phyloP scores from a whole-genome alignment of 2,113 vertebrate species.

The Rhea pennata region DNA sequence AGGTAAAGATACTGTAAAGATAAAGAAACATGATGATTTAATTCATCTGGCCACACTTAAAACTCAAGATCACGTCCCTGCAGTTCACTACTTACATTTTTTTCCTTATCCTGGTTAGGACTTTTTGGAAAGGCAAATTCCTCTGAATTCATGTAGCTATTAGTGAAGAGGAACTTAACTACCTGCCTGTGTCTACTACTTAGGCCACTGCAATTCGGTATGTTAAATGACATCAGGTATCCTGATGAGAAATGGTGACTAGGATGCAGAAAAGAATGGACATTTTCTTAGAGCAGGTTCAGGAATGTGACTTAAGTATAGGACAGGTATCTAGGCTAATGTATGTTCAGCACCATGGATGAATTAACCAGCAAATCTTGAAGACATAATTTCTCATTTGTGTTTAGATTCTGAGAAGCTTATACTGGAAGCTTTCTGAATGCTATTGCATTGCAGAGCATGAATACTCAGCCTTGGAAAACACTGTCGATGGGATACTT shows the following conservation, averaged over 20 bases:
- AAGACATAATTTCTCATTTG: neutral
- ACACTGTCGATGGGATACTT: neutral
- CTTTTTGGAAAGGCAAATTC: neutral
- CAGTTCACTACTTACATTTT: neutral
- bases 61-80: neutral
- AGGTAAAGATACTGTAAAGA: neutral
- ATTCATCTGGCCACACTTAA: neutral
- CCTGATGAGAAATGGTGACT: neutral
- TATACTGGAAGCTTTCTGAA: neutral
- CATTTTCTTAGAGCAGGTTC: neutral
- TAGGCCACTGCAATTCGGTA: neutral
- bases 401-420: neutral
- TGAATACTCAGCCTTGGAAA: neutral
- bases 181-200: neutral
- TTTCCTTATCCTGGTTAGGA: neutral
- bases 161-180: neutral
- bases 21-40: neutral
- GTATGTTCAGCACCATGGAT: neutral
- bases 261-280: neutral
- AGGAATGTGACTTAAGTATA: neutral
- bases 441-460: neutral
- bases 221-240: neutral
- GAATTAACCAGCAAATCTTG: neutral
- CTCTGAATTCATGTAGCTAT: neutral
- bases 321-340: neutral